Conservation (phyloP, 2,797 vertebrate genomes). For the Taeniopygia guttata region DNA sequence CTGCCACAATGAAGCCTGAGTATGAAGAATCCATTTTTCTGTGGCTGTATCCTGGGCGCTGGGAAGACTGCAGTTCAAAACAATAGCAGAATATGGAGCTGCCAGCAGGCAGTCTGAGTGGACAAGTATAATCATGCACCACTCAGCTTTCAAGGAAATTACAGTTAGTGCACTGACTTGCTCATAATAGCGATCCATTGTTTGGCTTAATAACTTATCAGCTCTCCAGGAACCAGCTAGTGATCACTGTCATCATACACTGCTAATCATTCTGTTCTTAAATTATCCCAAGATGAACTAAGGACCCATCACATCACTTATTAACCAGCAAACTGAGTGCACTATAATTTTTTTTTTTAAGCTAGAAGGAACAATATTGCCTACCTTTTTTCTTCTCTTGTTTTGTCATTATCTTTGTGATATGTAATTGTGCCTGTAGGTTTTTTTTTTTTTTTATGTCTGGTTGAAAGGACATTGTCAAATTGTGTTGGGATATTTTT, state of each 20-base stretch:
- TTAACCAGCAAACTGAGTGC: background rate
- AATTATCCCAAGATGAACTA: constrained; percentile 29
- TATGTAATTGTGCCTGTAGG: background rate
- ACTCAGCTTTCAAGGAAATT: constrained; percentile 65
- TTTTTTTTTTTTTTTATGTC: background rate
- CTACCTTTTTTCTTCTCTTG: background rate
- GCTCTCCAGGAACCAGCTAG: constrained; percentile 51
- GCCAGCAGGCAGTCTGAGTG: constrained; percentile 53
- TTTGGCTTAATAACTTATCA: constrained; percentile 63
- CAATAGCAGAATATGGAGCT: constrained; percentile 36
- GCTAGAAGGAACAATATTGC: background rate
- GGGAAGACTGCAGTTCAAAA: background rate
- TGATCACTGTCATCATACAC: constrained; percentile 45
- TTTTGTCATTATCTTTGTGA: background rate
- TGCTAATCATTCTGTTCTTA: constrained; percentile 49
- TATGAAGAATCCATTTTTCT: background rate
- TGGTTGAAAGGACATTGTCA: background rate
- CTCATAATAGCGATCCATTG: constrained; percentile 53
- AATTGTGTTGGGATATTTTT: background rate
- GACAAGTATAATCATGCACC: constrained; percentile 60
- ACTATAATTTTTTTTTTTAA: background rate
- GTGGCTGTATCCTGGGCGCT: background rate
- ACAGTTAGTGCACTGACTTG: constrained; percentile 44
- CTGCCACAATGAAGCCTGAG: background rate
- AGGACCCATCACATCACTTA: constrained; percentile 45